Evolutionary conservation across 2,113 vertebrate genomes (phyloP).

Genomic region (Barnardius zonarius): DNA sequence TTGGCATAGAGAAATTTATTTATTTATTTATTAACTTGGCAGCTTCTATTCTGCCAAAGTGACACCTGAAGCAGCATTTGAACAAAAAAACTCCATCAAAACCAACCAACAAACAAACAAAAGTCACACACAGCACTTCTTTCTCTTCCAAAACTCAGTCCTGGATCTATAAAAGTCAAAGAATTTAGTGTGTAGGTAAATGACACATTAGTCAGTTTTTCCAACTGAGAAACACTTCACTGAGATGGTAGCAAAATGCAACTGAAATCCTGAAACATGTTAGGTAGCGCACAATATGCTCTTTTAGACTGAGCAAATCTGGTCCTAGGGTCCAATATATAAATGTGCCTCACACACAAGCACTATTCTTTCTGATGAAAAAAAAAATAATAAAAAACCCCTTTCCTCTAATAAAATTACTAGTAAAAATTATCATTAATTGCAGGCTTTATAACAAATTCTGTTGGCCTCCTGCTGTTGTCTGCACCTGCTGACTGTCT

Average conservation of each 20-base stretch:
- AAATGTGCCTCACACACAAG: neutral
- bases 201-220: neutral
- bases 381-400: neutral
- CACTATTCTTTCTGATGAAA: conserved; percentile 20
- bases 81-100: neutral
- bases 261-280: neutral
- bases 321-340: neutral
- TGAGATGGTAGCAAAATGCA: neutral
- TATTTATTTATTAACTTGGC: neutral
- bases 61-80: neutral
- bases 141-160: neutral
- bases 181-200: neutral
- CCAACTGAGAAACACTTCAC: neutral
- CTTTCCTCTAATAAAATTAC: conserved; percentile 42
- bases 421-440: conserved; percentile 38
- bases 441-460: conserved; percentile 10
- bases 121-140: neutral
- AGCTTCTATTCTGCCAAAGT: neutral
- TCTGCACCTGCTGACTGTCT: conserved; percentile 48
- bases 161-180: neutral
- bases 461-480: conserved; percentile 39
- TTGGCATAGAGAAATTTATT: neutral
- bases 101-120: neutral
- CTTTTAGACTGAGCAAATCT: conserved; percentile 13
- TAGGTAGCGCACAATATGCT: neutral